These are phyloP conservation scores for Rugalucina vietnamica DNA, from an alignment of 2,888 invertebrate genomes.

Conservation along the genomic window DNA sequence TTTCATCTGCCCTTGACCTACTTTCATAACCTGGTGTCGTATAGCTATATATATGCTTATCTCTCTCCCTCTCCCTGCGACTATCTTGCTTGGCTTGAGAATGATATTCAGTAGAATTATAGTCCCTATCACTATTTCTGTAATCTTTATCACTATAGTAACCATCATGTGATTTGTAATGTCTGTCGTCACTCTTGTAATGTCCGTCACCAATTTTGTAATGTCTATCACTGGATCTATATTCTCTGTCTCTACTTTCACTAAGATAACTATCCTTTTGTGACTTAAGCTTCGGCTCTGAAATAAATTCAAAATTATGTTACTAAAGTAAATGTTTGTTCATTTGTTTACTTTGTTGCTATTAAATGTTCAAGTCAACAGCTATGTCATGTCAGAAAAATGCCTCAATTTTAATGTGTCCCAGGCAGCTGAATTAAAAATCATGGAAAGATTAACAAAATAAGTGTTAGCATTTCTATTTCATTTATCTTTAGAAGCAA, in stretches of 20 bases:
- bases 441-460: too few relatives aligned
- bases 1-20: neutral
- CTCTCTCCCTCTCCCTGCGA: neutral
- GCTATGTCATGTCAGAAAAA: too few relatives aligned
- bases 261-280: conserved; percentile 47
- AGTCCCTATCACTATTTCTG: neutral
- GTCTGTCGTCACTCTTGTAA: neutral
- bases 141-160: neutral
- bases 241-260: conserved; percentile 2
- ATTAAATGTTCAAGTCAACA: too few relatives aligned
- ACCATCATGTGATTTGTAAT: too few relatives aligned
- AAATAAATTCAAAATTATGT: too few relatives aligned
- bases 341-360: neutral
- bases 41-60: conserved; percentile 10
- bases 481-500: too few relatives aligned
- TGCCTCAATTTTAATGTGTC: too few relatives aligned
- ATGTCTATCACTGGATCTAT: neutral
- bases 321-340: too few relatives aligned
- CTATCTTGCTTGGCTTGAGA: neutral
- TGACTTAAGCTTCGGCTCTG: conserved; percentile 9
- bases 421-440: too few relatives aligned
- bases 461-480: too few relatives aligned
- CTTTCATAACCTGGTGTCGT: conserved; percentile 3
- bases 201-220: neutral
- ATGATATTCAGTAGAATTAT: neutral